Conservation (phyloP, 2,113 vertebrate species). For the Marcusenius ussheri region DNA sequence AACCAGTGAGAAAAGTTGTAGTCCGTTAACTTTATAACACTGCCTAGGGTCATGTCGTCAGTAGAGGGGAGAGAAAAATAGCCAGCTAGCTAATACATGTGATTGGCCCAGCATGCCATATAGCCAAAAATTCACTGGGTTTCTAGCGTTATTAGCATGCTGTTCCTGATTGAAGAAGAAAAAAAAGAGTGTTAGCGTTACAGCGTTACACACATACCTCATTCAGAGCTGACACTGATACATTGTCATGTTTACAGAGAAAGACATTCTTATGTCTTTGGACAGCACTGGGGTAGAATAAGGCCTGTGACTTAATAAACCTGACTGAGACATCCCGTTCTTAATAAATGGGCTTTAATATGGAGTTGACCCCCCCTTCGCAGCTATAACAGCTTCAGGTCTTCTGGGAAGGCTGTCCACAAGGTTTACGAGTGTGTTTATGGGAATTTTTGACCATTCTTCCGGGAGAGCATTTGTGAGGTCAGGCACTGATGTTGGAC, state of each 20-base stretch:
- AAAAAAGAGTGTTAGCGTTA: no score
- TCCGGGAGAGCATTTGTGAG: no score
- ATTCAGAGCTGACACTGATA: neutral
- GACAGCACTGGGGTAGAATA: neutral
- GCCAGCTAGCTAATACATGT: neutral
- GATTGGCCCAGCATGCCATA: neutral
- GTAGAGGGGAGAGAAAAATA: neutral
- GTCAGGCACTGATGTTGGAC: no score
- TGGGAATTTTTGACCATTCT: no score
- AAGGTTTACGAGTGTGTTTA: no score
- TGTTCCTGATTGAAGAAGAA: neutral
- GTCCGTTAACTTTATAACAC: neutral
- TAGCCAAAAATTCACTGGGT: neutral
- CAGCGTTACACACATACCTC: no score
- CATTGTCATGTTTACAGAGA: neutral
- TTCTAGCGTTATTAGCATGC: neutral
- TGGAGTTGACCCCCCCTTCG: no score
- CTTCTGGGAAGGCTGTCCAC: no score
- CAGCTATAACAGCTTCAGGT: no score
- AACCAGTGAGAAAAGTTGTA: neutral
- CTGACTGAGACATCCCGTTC: no score
- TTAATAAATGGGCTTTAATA: no score
- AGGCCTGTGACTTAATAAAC: neutral
- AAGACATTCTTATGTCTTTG: neutral
- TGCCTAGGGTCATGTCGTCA: neutral